Evolutionary conservation across 2,113 vertebrate species (phyloP).

Genomic region (Varanus komodoensis): DNA sequence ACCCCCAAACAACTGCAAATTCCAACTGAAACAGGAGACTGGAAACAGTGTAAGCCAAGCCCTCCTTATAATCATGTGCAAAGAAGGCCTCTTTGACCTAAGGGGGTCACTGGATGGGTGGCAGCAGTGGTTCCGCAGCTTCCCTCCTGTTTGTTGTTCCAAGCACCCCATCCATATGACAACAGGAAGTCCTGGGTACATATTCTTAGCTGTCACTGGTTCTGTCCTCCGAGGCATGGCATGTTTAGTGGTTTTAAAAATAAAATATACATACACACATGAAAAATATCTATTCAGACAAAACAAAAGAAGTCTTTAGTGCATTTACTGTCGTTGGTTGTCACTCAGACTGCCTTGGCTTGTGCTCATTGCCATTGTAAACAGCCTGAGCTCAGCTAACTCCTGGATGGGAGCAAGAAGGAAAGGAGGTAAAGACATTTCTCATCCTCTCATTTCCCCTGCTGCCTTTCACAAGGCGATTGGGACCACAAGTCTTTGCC

Average conservation of each 20-base stretch:
- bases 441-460: slow-evolving; percentile 16
- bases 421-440: slow-evolving; percentile 25
- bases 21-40: slow-evolving; percentile 40
- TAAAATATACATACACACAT: slow-evolving; percentile 63
- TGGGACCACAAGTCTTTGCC: slow-evolving; percentile 59
- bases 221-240: slow-evolving; percentile 70
- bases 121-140: slow-evolving; percentile 31
- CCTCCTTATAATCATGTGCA: slow-evolving; percentile 70
- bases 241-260: slow-evolving; percentile 72
- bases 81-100: slow-evolving; percentile 60
- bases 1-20: slow-evolving; percentile 53
- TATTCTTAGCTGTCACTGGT: slow-evolving; percentile 21
- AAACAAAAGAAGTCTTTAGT: slow-evolving; percentile 64
- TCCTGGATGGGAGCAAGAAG: not conserved
- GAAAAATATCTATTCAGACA: slow-evolving; percentile 61
- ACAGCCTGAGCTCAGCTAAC: slow-evolving; percentile 31
- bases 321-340: slow-evolving; percentile 63
- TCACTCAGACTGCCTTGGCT: not conserved
- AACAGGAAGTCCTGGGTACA: slow-evolving; percentile 47
- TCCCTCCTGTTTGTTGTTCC: slow-evolving; percentile 49
- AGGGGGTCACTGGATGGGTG: not conserved
- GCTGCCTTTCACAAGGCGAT: slow-evolving; percentile 25
- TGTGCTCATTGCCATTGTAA: slow-evolving; percentile 54
- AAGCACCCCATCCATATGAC: slow-evolving; percentile 63
- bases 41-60: slow-evolving; percentile 51